Conservation (phyloP, 1,140 invertebrate species). For the Lepidurus arcticus region DNA sequence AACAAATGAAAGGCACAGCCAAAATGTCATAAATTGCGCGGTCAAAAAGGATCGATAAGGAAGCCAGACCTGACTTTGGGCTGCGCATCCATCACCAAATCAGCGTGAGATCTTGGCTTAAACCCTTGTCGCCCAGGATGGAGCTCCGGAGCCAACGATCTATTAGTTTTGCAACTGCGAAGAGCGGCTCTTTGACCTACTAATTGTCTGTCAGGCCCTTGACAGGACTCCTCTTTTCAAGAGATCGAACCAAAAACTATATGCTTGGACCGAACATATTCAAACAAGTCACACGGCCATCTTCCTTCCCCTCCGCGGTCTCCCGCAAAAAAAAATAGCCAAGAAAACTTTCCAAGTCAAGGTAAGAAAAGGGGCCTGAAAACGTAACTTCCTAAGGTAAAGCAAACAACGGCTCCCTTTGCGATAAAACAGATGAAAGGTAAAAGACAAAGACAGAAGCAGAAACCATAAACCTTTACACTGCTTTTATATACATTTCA, state of each 20-base stretch:
- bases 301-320: background rate
- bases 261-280: background rate
- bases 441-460: background rate
- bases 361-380: background rate
- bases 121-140: background rate
- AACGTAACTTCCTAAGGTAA: background rate
- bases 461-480: background rate
- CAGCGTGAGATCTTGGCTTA: constrained; percentile 4
- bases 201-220: constrained; percentile 19
- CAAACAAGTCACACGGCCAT: background rate
- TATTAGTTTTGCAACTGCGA: constrained; percentile 14
- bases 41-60: constrained; percentile 15
- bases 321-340: background rate
- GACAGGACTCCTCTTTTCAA: background rate
- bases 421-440: background rate
- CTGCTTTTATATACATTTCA: constrained; percentile 14
- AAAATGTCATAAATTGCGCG: constrained; percentile 4
- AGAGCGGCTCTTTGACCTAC: constrained; percentile 17
- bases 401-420: background rate
- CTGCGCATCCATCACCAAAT: constrained; percentile 14
- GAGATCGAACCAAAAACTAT: too few species aligned
- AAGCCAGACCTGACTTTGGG: background rate
- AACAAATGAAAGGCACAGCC: background rate
- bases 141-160: background rate
- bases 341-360: background rate